Percentiles rank a stretch among this genome's conserved stretches.
phyloP scores from a whole-genome alignment of 2,888 invertebrate species.

The Oegoconia quadripuncta region DNA sequence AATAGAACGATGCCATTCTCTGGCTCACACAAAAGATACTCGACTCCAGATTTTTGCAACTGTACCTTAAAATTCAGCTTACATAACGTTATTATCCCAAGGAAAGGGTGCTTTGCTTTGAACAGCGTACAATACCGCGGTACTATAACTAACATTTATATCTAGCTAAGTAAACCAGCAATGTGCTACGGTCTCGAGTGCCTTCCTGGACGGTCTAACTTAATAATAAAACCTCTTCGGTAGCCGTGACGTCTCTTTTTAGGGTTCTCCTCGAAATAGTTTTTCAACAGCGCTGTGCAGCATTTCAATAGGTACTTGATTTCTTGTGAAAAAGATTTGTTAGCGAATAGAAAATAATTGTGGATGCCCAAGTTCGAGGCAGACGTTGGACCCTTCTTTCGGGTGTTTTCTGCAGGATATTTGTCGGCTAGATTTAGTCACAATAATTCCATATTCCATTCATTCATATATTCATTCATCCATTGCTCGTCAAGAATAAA shows the following conservation, averaged over 20 bases:
- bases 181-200: conserved; percentile 53
- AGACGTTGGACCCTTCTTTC: no score
- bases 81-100: conserved; percentile 52
- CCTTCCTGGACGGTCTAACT: conserved; percentile 62
- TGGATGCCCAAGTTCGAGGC: no score
- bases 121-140: conserved; percentile 50
- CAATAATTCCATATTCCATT: no score
- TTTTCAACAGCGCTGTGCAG: no score
- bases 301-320: no score
- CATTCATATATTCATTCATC: no score
- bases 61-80: conserved; percentile 51
- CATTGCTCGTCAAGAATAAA: no score
- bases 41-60: conserved; percentile 26
- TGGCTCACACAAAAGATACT: neutral
- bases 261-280: conserved; percentile 32
- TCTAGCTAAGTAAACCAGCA: conserved; percentile 46
- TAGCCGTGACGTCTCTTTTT: conserved; percentile 52
- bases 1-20: no score
- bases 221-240: conserved; percentile 72
- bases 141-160: conserved; percentile 32
- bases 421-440: no score
- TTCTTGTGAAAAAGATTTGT: no score
- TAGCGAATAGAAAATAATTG: no score
- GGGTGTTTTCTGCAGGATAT: no score
- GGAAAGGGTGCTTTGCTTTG: conserved; percentile 43